These are phyloP conservation scores for Alcedo atthis DNA, from an alignment of 2,797 vertebrate genomes.

Conservation along the genomic window DNA sequence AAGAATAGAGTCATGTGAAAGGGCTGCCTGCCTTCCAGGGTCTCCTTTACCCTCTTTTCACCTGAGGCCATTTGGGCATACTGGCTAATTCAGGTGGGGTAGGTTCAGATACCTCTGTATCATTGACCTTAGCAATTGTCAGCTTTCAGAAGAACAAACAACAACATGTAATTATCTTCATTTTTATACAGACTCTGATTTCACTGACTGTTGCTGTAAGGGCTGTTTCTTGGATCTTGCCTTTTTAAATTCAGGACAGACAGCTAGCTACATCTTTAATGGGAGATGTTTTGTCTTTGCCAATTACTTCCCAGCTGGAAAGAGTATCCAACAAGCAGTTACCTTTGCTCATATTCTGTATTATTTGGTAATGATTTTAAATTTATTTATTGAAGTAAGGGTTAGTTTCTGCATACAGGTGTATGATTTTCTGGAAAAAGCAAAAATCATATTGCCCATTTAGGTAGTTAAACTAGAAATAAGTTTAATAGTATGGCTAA, in stretches of 20 bases:
- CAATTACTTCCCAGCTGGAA: not conserved
- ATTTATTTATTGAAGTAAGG: not conserved
- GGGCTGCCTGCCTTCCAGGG: not conserved
- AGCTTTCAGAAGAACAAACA: not conserved
- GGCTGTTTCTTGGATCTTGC: not conserved
- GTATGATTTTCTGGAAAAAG: not conserved
- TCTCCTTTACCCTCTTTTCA: not conserved
- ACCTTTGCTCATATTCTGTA: not conserved
- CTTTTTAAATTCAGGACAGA: not conserved
- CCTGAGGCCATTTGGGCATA: not conserved
- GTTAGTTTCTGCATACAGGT: not conserved
- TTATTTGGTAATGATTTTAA: not conserved
- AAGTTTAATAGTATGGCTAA: not conserved
- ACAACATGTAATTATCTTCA: not conserved
- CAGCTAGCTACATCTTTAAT: not conserved
- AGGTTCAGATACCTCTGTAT: not conserved
- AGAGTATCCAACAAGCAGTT: not conserved
- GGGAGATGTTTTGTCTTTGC: not conserved
- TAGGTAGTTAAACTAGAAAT: not conserved
- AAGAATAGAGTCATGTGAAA: not conserved
- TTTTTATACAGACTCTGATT: not conserved
- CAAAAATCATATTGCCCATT: not conserved
- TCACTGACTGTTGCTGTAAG: not conserved
- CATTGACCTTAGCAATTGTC: not conserved
- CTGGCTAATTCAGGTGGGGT: not conserved